These are phyloP conservation scores for Erinaceus europaeus DNA, from an alignment of 2,113 vertebrate species.

Conservation along the genomic window DNA sequence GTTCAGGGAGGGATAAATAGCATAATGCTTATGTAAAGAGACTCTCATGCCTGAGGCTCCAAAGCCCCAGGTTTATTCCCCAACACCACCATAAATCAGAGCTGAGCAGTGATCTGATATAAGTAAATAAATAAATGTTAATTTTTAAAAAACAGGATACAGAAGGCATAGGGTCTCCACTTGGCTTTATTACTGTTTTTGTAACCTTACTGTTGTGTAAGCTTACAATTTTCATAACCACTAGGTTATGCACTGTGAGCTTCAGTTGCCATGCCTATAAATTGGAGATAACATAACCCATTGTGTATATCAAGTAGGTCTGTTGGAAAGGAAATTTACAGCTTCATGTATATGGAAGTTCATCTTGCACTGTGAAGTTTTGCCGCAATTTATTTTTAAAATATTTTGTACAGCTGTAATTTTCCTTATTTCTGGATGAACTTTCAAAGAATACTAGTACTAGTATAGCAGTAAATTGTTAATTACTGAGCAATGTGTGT, in stretches of 20 bases:
- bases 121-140: too few relatives aligned
- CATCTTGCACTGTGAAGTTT: background rate
- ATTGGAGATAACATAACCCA: background rate
- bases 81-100: too few relatives aligned
- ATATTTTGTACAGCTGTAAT: background rate
- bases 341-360: background rate
- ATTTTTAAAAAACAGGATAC: background rate
- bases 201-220: too few relatives aligned
- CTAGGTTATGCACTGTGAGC: background rate
- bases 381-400: background rate
- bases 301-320: background rate
- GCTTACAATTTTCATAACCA: too few relatives aligned
- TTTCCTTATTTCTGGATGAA: background rate
- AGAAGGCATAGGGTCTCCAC: background rate
- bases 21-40: too few relatives aligned
- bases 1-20: too few relatives aligned
- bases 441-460: background rate
- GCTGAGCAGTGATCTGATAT: too few relatives aligned
- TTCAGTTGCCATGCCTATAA: background rate
- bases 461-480: background rate
- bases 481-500: background rate
- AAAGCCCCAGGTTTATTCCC: too few relatives aligned
- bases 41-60: too few relatives aligned
- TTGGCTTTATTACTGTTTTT: background rate
- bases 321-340: background rate